Percentiles rank a stretch among this genome's conserved stretches.
phyloP scores from a whole-genome alignment of 2,797 vertebrate genomes.

The Enteromius trimaculatus region DNA sequence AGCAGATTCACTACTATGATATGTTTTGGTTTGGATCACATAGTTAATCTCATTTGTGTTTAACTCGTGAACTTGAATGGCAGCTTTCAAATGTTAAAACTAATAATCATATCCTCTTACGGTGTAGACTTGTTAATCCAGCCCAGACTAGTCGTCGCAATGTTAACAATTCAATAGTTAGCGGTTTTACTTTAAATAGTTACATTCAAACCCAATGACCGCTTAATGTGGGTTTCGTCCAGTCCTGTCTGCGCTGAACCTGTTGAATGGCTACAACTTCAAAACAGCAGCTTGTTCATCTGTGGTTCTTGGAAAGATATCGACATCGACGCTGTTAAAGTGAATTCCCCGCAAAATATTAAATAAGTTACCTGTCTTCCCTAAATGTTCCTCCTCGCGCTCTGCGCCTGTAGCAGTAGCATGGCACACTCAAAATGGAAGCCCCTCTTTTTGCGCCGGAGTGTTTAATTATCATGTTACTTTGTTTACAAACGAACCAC shows the following conservation, averaged over 20 bases:
- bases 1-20: neutral
- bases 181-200: conserved; percentile 12
- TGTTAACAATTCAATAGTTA: neutral
- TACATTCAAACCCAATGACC: neutral
- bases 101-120: neutral
- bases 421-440: conserved; percentile 57
- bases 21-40: neutral
- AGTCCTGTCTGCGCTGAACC: conserved; percentile 3
- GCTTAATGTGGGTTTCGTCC: conserved; percentile 1
- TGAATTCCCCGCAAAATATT: neutral
- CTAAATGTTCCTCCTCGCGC: neutral
- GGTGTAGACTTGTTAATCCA: neutral
- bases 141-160: neutral
- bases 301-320: neutral
- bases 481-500: neutral
- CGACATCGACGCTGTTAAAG: neutral
- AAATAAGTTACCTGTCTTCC: neutral
- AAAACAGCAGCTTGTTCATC: neutral
- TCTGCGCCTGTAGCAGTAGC: neutral
- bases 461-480: neutral
- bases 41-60: neutral
- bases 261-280: conserved; percentile 28
- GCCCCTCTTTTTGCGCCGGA: neutral
- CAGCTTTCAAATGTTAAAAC: neutral
- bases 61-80: neutral